Percentiles rank a stretch among this genome's conserved stretches.
These are phyloP conservation scores for Rhynchotus rufescens DNA, from an alignment of 2,797 vertebrate genomes.

Conservation along the genomic window DNA sequence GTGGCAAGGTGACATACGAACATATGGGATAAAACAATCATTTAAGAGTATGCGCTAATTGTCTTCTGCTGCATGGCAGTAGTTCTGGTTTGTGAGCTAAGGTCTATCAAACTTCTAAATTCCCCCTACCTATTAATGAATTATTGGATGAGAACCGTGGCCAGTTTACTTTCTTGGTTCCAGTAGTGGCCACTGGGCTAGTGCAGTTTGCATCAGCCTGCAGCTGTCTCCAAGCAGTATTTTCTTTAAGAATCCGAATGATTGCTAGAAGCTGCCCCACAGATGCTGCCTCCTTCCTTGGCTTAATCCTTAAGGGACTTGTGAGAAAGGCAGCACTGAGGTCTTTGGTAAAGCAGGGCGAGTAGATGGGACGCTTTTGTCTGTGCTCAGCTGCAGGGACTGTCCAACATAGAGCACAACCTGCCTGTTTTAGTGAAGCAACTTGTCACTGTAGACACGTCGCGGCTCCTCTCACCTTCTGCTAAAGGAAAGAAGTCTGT, in stretches of 20 bases:
- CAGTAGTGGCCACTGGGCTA: background rate
- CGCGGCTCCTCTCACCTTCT: background rate
- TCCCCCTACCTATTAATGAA: background rate
- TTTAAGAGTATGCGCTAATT: background rate
- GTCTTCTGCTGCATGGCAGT: background rate
- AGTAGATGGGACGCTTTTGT: background rate
- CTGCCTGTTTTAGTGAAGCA: background rate
- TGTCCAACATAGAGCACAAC: background rate
- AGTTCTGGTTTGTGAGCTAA: background rate
- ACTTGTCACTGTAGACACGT: background rate
- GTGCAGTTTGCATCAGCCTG: background rate
- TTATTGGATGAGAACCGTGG: background rate
- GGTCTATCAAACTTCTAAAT: background rate
- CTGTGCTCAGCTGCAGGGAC: background rate
- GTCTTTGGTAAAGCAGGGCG: background rate
- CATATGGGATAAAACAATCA: background rate
- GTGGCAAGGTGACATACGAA: background rate
- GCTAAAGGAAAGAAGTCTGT: background rate
- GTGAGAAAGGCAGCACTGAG: background rate
- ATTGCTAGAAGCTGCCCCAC: background rate
- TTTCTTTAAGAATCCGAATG: background rate
- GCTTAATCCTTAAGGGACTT: background rate
- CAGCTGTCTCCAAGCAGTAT: background rate
- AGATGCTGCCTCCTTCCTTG: background rate
- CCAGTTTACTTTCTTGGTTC: background rate